Evolutionary conservation across 2,797 vertebrate species (phyloP).

Genomic region (Vireo griseus): DNA sequence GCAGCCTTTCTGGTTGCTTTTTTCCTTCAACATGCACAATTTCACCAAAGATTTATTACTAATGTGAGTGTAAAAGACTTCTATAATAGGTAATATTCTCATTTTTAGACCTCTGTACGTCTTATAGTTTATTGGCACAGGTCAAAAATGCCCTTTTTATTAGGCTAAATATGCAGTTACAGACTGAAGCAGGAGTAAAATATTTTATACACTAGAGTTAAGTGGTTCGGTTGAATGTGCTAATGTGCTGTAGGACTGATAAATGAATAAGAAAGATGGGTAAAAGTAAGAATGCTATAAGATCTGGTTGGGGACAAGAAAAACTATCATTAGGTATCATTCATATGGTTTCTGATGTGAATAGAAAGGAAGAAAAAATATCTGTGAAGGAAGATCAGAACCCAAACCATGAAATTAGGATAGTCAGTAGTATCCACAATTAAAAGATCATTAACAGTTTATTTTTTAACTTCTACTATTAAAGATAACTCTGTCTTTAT

Average conservation of each 20-base stretch:
- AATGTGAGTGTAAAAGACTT: not conserved
- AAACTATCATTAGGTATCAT: not conserved
- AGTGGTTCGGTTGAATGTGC: not conserved
- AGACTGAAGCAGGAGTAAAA: not conserved
- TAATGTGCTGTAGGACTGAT: not conserved
- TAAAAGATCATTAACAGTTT: not conserved
- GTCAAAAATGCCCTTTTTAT: slow-evolving; percentile 20
- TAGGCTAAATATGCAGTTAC: not conserved
- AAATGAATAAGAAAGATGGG: not conserved
- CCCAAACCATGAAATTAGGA: not conserved
- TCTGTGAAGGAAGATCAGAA: not conserved
- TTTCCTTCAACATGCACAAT: not conserved
- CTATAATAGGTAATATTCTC: not conserved
- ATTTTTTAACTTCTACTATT: not conserved
- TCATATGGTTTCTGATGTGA: not conserved
- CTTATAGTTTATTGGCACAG: not conserved
- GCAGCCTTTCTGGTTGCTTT: not conserved
- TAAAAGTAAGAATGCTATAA: not conserved
- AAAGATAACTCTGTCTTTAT: not conserved
- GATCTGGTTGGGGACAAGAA: not conserved
- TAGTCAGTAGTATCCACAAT: not conserved
- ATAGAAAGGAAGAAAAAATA: not conserved
- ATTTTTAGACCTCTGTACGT: not conserved
- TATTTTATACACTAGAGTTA: not conserved
- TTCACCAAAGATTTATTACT: not conserved